Base-by-base conservation (phyloP, 2,113 vertebrate species). In the Nothocercus julius region DNA sequence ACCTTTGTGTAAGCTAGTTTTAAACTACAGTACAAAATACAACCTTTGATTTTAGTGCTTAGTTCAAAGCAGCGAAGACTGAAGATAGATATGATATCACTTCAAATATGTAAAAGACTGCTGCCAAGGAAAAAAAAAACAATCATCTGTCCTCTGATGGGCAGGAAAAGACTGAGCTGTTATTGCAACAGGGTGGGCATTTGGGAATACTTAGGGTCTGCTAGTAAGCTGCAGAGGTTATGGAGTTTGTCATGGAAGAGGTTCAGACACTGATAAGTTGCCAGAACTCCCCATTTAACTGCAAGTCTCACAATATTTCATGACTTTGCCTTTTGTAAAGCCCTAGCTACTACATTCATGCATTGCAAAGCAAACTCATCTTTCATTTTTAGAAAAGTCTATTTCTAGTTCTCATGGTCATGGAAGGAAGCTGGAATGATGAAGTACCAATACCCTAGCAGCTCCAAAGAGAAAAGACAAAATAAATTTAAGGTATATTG, bases 381-480 rank as follows among this genome's bases (percentile, higher is more conserved):
- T 85, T 93, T 94, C 74, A 79, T 86, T 92, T 94, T 44, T 19
- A 22, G 61, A 95, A 90, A 91, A 68, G n/a, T 88, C 4, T 72
- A 72, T 87, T 94, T 93, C 92, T 91, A 79, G 67, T 87, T 91
- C 70, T 94, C 59, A 58, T 14, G 40, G 47, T 54, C 85, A 75
- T 89, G 67, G 82, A 84, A 92, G 93, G 77, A 89, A 87, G 84
- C 78, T 90, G 79, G 79, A 61, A 79, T 93, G 81, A 92, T 89
- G 69, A 96, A 95, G 86, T 70, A 58, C 67, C 74, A 76, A 87
- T 91, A 89, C 72, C 68, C 80, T 91, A 93, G 91, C 27, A 89
- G 70, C 53, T 81, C 81, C 81, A 87, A 89, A 92, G 91, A 95
- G 34, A 92, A 78, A 93, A 95, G 44, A 81, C 84, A 92, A 95